phyloP scores from a whole-genome alignment of 1,140 invertebrate species.

The Lerema accius region DNA sequence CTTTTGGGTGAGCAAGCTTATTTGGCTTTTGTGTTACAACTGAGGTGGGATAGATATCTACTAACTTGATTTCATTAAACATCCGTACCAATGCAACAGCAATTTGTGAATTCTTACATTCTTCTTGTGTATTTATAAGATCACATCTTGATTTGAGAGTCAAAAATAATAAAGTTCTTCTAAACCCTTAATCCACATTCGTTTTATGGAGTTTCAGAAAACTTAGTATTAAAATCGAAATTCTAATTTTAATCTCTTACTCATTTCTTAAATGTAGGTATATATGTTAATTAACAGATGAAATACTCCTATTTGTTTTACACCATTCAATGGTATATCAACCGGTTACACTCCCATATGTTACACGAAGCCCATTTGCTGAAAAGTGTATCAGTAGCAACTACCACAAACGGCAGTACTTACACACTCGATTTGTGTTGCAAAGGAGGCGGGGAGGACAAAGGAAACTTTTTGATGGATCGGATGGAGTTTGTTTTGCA shows the following conservation, averaged over 20 bases:
- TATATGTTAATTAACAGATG: too few relatives aligned
- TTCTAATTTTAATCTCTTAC: too few relatives aligned
- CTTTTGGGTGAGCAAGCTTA: slow-evolving; percentile 78
- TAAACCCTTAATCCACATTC: too few relatives aligned
- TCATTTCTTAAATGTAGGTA: too few relatives aligned
- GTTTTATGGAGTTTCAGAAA: too few relatives aligned
- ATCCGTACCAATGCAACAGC: too few relatives aligned
- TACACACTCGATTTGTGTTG: slow-evolving; percentile 80
- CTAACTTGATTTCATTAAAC: not conserved
- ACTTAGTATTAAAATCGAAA: too few relatives aligned
- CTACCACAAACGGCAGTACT: slow-evolving; percentile 72
- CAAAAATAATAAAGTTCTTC: too few relatives aligned
- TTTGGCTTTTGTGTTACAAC: slow-evolving; percentile 57
- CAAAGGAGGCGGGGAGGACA: slow-evolving; percentile 50
- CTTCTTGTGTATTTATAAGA: too few relatives aligned
- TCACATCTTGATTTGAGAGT: too few relatives aligned
- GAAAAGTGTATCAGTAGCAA: slow-evolving; percentile 12
- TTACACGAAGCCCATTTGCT: not conserved
- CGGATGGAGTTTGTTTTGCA: slow-evolving; percentile 82
- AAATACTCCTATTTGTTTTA: too few relatives aligned
- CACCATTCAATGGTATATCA: not conserved
- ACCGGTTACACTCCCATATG: not conserved
- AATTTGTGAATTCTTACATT: not conserved
- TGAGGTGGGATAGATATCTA: slow-evolving; percentile 3
- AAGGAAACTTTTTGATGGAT: slow-evolving; percentile 81